Evolutionary conservation across 2,888 invertebrate genomes (phyloP), one percentile per base, ranked within the genome.

Genomic region (Orchesella flavescens): DNA sequence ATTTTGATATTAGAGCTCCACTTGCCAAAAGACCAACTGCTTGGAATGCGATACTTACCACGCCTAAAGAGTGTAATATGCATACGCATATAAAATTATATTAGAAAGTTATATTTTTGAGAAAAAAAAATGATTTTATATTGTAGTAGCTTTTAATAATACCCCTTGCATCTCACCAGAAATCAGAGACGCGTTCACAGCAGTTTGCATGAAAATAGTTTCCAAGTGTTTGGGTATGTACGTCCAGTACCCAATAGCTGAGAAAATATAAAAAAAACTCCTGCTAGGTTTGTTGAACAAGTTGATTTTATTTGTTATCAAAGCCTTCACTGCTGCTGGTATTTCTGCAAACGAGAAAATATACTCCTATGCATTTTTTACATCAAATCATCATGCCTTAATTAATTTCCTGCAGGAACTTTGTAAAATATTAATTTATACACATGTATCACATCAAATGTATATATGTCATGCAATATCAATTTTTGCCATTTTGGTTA

Each of bases 161-260:
- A 19, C 66, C 66, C 1, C 10, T n/a, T n/a, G 53, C 10, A 49
- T 46, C 77, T 87, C 89, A 93, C 94, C 95, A 86, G 94, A 92
- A 83, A 94, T 91, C 84, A 94, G 91, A 19, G 93, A 94, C 17
- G 94, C 94, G 76, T 91, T 91, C 13, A 93, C 93, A 0, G 95
- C 92, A 0, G 93, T 92, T 84, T 92, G 92, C 85, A 92, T 92
- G 89, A 93, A 95, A 89, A 94, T 94, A 10, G 94, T 93, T 90
- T 95, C 94, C 89, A 95, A 92, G 89, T 94, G 94, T 89, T 94
- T 95, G 10, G 94, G 93, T 87, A 94, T 90, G 89, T 93, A 95
- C 13, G 94, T 94, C 89, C 94, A 93, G 88, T 93, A 93, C n/a
- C 86, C 88, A 21, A 88, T 84, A 0, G 87, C 87, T 1, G 87